These are phyloP conservation scores for Heliconius aoede DNA, from an alignment of 2,888 invertebrate genomes.

Conservation along the genomic window DNA sequence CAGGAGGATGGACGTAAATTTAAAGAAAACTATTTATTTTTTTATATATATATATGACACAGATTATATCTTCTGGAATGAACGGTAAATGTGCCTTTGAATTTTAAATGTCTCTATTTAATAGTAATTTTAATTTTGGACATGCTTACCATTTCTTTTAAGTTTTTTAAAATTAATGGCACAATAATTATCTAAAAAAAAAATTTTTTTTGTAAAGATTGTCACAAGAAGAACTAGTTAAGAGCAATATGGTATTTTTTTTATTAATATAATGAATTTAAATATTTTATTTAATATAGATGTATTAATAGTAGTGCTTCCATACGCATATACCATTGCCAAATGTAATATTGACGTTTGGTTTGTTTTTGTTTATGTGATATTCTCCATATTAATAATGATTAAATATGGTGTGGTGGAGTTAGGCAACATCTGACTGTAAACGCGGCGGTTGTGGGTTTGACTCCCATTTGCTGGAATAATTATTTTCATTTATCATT, in stretches of 20 bases:
- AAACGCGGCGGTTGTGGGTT: background rate
- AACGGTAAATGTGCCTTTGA: constrained; percentile 50
- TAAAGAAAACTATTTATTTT: constrained; percentile 10
- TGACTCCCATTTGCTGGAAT: background rate
- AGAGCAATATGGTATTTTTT: constrained; percentile 33
- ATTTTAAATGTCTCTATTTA: constrained; percentile 27
- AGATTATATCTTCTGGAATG: constrained; percentile 30
- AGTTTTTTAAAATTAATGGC: constrained; percentile 59
- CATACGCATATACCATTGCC: constrained; percentile 63
- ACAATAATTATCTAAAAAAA: constrained; percentile 87
- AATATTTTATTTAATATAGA: constrained; percentile 46
- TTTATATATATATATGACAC: background rate
- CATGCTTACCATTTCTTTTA: constrained; percentile 32
- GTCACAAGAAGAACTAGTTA: constrained; percentile 25
- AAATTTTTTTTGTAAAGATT: constrained; percentile 19
- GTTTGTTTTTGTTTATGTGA: constrained; percentile 2
- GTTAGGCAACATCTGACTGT: no score
- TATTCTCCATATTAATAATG: background rate
- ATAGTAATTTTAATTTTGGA: constrained; percentile 35
- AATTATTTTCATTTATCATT: background rate
- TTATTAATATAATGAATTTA: constrained; percentile 45
- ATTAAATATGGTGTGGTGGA: background rate
- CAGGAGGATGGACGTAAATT: constrained; percentile 95
- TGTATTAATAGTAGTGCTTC: constrained; percentile 65
- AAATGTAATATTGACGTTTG: constrained; percentile 55